A percentile compares a stretch with the other conserved stretches of the same genome.
phyloP scores from a whole-genome alignment of 1,140 invertebrate species.

The Micrasema minimum region DNA sequence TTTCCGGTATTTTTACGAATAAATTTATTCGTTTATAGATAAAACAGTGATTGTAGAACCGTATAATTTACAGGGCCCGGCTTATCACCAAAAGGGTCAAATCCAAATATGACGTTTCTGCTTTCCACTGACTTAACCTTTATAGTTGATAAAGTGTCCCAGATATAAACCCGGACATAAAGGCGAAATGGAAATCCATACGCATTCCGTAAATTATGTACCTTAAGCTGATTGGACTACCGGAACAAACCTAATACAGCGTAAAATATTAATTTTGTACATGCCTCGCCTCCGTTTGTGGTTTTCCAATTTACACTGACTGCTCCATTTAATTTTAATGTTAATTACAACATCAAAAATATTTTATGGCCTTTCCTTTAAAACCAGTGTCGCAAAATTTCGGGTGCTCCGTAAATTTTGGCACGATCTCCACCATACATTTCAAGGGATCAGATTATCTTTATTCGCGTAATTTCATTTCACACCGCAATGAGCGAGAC shows the following conservation, averaged over 20 bases:
- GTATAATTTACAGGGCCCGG: too few species aligned
- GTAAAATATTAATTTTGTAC: slow-evolving; percentile 26
- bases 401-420: background rate
- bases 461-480: slow-evolving; percentile 2
- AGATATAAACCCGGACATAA: slow-evolving; percentile 16
- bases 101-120: slow-evolving; percentile 1
- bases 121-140: slow-evolving; percentile 2
- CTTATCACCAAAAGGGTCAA: too few species aligned
- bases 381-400: slow-evolving; percentile 13
- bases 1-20: too few species aligned
- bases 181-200: slow-evolving; percentile 27
- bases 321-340: slow-evolving; percentile 23
- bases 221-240: slow-evolving; percentile 25
- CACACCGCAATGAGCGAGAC: background rate
- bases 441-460: background rate
- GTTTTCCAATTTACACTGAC: slow-evolving; percentile 15
- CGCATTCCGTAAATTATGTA: slow-evolving; percentile 12
- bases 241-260: background rate
- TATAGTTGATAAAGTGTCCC: slow-evolving; percentile 15
- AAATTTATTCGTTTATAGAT: too few species aligned
- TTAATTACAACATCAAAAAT: slow-evolving; percentile 24
- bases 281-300: slow-evolving; percentile 5
- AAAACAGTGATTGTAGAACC: too few species aligned
- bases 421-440: background rate
- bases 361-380: slow-evolving; percentile 6